Percentiles rank a stretch among this genome's conserved stretches.
Evolutionary conservation across 2,797 vertebrate genomes (phyloP).

Genomic region (Phalanger gymnotis): DNA sequence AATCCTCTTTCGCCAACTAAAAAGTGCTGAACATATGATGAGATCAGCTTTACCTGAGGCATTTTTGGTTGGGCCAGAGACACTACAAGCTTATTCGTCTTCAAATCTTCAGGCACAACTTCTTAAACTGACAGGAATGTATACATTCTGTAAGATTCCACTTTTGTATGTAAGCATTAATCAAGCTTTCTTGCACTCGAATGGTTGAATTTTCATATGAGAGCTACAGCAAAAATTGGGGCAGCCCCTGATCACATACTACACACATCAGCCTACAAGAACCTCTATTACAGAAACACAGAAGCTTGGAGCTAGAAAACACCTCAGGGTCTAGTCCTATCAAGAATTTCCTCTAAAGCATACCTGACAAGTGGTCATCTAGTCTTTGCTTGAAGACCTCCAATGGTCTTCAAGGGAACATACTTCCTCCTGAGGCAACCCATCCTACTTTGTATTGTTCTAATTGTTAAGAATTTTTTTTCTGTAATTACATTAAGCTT

Average conservation of each 20-base stretch:
- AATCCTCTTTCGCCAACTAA: conserved; percentile 2
- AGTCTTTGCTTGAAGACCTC: not conserved
- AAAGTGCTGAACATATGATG: not conserved
- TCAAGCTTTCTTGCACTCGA: not conserved
- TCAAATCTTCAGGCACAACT: not conserved
- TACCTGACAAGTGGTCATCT: not conserved
- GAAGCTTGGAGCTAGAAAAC: not conserved
- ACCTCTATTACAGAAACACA: not conserved
- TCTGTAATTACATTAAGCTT: not conserved
- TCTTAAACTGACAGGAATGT: not conserved
- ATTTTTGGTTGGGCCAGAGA: not conserved
- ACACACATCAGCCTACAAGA: not conserved
- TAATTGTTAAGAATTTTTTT: not conserved
- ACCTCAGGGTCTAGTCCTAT: not conserved
- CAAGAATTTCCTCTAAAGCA: not conserved
- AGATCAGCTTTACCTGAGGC: conserved; percentile 1
- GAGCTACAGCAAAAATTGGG: not conserved
- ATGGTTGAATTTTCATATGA: not conserved
- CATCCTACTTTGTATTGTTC: not conserved
- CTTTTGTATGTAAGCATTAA: not conserved
- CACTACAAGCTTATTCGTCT: not conserved
- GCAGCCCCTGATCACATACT: not conserved
- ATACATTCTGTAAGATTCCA: not conserved
- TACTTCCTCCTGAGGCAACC: not conserved
- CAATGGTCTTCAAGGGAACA: not conserved